Evolutionary conservation across 2,113 vertebrate genomes (phyloP).

Genomic region (Poeciliopsis retropinna): DNA sequence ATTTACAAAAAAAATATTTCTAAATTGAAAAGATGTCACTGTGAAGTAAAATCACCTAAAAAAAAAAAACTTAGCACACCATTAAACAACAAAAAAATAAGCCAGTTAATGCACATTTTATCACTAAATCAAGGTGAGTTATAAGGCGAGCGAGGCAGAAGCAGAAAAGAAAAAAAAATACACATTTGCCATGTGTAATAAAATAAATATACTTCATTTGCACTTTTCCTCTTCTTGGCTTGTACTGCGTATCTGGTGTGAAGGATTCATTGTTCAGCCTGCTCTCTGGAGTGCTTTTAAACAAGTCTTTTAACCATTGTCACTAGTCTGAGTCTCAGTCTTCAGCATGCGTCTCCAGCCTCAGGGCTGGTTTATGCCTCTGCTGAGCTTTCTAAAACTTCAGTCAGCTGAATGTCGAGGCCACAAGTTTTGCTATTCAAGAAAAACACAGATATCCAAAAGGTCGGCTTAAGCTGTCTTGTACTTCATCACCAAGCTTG

Average conservation of each 20-base stretch:
- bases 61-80: neutral
- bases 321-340: conserved; percentile 9
- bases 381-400: conserved; percentile 25
- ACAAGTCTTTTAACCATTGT: conserved; percentile 3
- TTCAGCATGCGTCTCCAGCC: conserved; percentile 4
- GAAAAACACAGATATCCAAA: conserved; percentile 26
- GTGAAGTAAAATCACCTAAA: conserved; percentile 3
- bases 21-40: conserved; percentile 2
- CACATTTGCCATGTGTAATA: conserved; percentile 3
- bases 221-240: neutral
- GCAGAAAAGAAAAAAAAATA: neutral
- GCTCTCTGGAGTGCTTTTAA: conserved; percentile 23
- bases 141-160: neutral
- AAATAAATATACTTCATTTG: conserved; percentile 7
- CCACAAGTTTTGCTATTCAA: conserved; percentile 1
- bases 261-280: conserved; percentile 29
- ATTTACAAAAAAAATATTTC: conserved; percentile 2
- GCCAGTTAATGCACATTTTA: neutral
- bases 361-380: conserved; percentile 18
- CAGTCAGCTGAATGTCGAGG: conserved; percentile 25
- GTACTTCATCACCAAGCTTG: conserved; percentile 7
- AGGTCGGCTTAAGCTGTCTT: conserved; percentile 8
- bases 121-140: neutral
- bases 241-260: neutral
- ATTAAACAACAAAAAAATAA: neutral